phyloP scores from a whole-genome alignment of 2,113 vertebrate species.

The Oceanodroma tethys region DNA sequence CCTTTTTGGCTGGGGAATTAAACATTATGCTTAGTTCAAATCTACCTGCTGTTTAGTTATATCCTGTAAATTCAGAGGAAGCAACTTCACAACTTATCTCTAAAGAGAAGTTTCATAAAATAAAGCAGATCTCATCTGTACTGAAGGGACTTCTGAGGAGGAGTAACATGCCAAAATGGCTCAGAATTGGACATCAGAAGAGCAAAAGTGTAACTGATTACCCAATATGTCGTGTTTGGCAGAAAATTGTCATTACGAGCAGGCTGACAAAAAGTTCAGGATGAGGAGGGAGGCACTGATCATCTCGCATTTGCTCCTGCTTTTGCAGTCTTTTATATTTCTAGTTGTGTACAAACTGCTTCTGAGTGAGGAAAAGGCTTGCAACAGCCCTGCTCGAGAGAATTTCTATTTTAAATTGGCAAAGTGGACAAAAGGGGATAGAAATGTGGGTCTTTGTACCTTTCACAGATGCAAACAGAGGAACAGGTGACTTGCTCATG shows the following conservation, averaged over 20 bases:
- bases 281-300: neutral
- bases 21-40: neutral
- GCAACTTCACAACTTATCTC: neutral
- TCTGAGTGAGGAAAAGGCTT: neutral
- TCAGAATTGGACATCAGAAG: neutral
- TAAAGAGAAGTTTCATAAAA: neutral
- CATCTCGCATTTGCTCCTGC: neutral
- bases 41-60: neutral
- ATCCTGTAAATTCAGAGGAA: neutral
- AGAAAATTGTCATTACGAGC: neutral
- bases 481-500: neutral
- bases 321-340: neutral
- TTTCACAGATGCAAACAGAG: neutral
- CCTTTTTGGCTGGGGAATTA: neutral
- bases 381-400: neutral
- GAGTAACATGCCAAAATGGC: neutral
- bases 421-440: neutral
- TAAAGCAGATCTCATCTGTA: neutral
- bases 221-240: too few species aligned
- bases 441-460: neutral
- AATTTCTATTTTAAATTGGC: neutral
- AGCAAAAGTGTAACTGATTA: neutral
- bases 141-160: neutral
- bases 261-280: neutral
- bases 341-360: neutral